Base-by-base conservation (phyloP, 2,888 invertebrate genomes). In the Andrena trimmerana region DNA sequence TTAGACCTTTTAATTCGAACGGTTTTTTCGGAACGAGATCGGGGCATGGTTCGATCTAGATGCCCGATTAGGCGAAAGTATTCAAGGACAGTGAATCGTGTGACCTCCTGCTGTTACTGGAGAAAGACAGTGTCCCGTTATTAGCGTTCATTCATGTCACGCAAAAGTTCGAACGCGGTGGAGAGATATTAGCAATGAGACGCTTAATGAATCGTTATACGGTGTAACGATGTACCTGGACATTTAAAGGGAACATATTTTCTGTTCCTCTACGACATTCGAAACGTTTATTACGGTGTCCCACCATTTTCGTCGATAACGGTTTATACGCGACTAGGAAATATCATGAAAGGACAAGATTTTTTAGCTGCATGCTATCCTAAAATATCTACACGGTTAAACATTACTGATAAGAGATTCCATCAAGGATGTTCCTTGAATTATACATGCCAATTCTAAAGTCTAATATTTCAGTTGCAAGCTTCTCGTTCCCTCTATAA, bases 41-140 rank as follows among this genome's bases (percentile, higher is more conserved):
- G 27, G 42, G 67, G 67, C 63, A 74, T 68, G 68, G 66, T 77
- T 79, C 29, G 60, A 54, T 67, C 83, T 80, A 73, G 78, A 81
- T 80, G 81, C 81, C 81, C 72, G 81, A 81, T 81, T 81, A 81
- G 90, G 90, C 88, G 90, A 90, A 90, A 90, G 90, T 90, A 81
- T 86, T 85, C 83, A 90, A 88, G 90, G 87, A 87, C 91, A 89
- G 88, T 88, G 87, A 87, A 83, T 86, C 83, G 86, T 78, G 70
- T 79, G 84, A 78, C 85, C 86, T 75, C 84, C 69, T 76, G 77
- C 70, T 74, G 59, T 77, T 63, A 72, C 76, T 24, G 78, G 78
- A 71, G 85, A 79, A 80, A 79, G 79, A 84, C 75, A 65, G 59
- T 73, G 79, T 82, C 74, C 78, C 81, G 82, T 87, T 86, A 88